Percentiles rank a stretch among this genome's conserved stretches.
These are phyloP conservation scores for Psammodynastes pulverulentus DNA, from an alignment of 2,113 vertebrate genomes.

Conservation along the genomic window DNA sequence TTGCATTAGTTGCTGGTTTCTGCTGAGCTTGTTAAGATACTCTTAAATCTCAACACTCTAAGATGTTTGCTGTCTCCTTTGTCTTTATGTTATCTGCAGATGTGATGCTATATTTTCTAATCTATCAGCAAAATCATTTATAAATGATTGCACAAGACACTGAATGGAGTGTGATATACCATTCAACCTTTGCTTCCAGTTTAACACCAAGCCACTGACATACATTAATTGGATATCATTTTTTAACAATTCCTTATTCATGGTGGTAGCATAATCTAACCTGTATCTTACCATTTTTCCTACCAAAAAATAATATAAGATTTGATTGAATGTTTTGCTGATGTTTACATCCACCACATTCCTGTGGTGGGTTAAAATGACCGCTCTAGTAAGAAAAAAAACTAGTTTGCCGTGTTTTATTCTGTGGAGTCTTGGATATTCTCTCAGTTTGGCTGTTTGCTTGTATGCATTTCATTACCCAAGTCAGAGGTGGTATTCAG, in stretches of 20 bases:
- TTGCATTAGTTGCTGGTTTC: neutral
- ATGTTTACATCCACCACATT: neutral
- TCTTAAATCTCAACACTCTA: neutral
- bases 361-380: neutral
- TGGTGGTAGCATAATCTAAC: neutral
- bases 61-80: neutral
- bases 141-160: neutral
- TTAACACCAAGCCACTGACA: neutral
- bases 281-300: neutral
- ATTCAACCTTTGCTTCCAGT: neutral
- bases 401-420: neutral
- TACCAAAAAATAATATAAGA: neutral
- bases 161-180: neutral
- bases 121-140: neutral
- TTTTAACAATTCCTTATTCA: neutral
- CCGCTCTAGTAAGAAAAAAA: neutral
- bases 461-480: neutral
- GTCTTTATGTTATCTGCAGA: neutral
- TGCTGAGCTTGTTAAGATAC: neutral
- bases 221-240: neutral
- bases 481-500: too few relatives aligned
- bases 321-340: neutral
- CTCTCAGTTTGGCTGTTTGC: neutral
- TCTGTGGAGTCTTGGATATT: neutral
- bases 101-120: neutral